A percentile compares a stretch with the other conserved stretches of the same genome.
Conservation (phyloP, 2,888 invertebrate genomes). For the Sepiola atlantica region DNA sequence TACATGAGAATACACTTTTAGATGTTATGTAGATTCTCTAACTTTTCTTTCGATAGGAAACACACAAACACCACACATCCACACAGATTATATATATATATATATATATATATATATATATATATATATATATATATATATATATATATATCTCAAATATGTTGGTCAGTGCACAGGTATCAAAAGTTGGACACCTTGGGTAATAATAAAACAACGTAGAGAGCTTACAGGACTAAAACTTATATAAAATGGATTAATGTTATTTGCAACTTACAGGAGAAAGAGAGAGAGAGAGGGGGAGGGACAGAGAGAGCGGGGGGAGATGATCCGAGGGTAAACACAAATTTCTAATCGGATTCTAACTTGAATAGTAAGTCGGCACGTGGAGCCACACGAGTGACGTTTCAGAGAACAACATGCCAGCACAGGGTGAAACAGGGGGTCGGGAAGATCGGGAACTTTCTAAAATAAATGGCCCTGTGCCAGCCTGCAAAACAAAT, state of each 20-base stretch:
- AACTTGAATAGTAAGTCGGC: neutral
- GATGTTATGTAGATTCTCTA: no score
- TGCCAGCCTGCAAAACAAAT: no score
- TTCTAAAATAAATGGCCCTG: no score
- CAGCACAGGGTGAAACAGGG: no score
- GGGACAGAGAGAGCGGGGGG: no score
- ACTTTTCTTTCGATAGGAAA: no score
- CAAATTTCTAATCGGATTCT: neutral
- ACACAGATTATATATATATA: neutral
- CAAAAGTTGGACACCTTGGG: neutral
- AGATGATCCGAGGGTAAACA: neutral
- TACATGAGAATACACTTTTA: no score
- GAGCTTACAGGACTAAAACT: neutral
- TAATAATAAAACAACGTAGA: neutral
- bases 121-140: no score
- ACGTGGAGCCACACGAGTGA: neutral
- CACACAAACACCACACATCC: no score
- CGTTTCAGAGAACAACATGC: neutral
- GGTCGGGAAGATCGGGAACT: no score
- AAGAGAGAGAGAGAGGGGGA: neutral
- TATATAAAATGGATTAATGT: neutral
- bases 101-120: neutral
- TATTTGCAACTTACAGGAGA: neutral
- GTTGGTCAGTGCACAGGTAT: neutral
- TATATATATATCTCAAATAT: no score